phyloP scores from a whole-genome alignment of 2,888 invertebrate species.

The Lasioglossum vierecki region DNA sequence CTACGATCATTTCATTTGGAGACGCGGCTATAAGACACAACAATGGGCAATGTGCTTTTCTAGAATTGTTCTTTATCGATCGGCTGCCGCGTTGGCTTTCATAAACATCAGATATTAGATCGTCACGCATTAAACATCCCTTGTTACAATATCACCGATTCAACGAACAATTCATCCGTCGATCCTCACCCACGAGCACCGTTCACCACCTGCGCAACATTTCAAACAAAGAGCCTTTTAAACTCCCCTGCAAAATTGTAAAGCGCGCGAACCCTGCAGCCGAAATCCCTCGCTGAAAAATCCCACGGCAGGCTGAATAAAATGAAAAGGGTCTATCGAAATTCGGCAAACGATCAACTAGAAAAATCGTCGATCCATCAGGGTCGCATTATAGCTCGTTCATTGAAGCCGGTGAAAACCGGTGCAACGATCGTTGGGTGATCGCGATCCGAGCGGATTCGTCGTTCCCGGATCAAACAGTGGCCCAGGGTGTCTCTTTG shows the following conservation, averaged over 20 bases:
- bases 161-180: neutral
- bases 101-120: neutral
- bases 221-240: neutral
- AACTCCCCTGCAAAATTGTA: neutral
- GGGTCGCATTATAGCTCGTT: neutral
- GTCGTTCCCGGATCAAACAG: constrained; percentile 45
- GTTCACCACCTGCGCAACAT: neutral
- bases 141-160: neutral
- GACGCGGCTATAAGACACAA: neutral
- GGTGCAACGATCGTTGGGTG: neutral
- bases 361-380: neutral
- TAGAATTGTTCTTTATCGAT: neutral
- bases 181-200: neutral
- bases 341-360: neutral
- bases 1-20: neutral
- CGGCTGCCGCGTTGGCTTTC: neutral
- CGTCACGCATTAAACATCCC: neutral
- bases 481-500: constrained; percentile 27
- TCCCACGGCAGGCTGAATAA: neutral
- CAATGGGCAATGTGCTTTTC: neutral
- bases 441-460: constrained; percentile 22
- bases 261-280: neutral
- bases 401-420: neutral
- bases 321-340: neutral
- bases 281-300: neutral